Evolutionary conservation across 1,140 invertebrate species (phyloP), one percentile per base, ranked within the genome.

Genomic region (Drosophila nannoptera): DNA sequence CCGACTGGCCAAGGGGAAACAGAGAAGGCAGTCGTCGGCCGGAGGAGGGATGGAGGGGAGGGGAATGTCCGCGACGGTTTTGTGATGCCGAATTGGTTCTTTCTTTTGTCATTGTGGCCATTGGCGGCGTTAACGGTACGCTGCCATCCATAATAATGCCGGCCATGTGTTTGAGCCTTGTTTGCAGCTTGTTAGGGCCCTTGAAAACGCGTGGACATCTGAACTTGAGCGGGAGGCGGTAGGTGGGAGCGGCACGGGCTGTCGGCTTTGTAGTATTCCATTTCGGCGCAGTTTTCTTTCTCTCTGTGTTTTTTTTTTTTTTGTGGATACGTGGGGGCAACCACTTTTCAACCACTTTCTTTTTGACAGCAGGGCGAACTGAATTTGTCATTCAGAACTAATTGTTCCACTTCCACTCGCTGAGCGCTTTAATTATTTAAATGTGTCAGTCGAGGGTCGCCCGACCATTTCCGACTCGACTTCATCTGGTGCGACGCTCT

Each of bases 141-240:
- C 59, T 61, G 67, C 66, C 67, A 64, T 77, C 77, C 67, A 78
- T 82, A 77, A 75, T 78, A 83, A 82, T 83, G 78, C 65, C 56
- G 32, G 61, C 61, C 52, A 63, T 59, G 61, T 52, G 56, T 71
- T 69, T 32, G 52, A 61, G 29, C 42, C 74, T 77, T 81, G 77
- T 81, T 82, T 71, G 62, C 70, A 59, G 74, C 78, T 74, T 77
- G 74, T 82, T 82, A 71, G 40, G 38, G 50, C 48, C 48, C 49
- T 16, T 56, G 43, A 65, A 58, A 56, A 32, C 35, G 61, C 42
- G 11, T 55, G 22, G 38, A 49, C 55, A 36, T 46, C 16, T 45
- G 14, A 43, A 42, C 55, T 46, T 40, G 7, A 35, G 32, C 32
- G 3, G 45, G 5, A 16, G 22, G 4, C 5, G 45, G 5, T 11